Percentiles rank a stretch among this genome's conserved stretches.
phyloP scores from a whole-genome alignment of 2,888 invertebrate genomes.

The Caenorhabditis imperialis region DNA sequence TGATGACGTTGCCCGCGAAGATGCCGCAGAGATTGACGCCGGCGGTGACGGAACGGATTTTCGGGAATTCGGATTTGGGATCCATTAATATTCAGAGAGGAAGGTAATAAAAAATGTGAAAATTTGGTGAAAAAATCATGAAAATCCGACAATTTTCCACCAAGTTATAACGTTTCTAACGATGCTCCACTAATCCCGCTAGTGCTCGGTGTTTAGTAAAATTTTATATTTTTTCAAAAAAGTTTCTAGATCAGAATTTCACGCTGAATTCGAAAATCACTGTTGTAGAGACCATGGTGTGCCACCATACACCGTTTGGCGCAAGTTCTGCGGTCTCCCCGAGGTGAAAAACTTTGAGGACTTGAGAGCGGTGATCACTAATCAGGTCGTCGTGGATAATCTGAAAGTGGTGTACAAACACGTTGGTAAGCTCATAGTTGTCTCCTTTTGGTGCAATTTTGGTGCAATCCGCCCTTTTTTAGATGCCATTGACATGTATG shows the following conservation, averaged over 20 bases:
- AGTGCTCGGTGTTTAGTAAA: too few species aligned
- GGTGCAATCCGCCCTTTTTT: too few species aligned
- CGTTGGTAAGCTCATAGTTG: slow-evolving; percentile 75
- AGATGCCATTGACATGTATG: slow-evolving; percentile 80
- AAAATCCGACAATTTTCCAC: too few species aligned
- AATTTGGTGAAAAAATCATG: not conserved
- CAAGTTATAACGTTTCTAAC: too few species aligned
- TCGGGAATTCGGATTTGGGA: slow-evolving; percentile 85
- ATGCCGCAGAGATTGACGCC: slow-evolving; percentile 85
- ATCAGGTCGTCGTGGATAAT: slow-evolving; percentile 84
- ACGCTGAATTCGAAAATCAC: not conserved
- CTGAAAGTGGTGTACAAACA: slow-evolving; percentile 85
- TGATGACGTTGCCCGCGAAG: slow-evolving; percentile 91
- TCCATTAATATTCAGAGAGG: slow-evolving; percentile 95
- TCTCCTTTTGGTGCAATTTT: too few species aligned
- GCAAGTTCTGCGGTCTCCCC: slow-evolving; percentile 85
- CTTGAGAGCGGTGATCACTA: slow-evolving; percentile 86
- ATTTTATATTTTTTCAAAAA: not conserved
- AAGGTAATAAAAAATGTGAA: slow-evolving; percentile 31
- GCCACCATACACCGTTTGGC: slow-evolving; percentile 88
- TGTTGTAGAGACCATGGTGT: slow-evolving; percentile 89
- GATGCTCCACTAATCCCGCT: too few species aligned
- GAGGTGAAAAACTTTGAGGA: slow-evolving; percentile 82
- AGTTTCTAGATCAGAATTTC: not conserved
- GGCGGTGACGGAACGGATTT: slow-evolving; percentile 92